These are phyloP conservation scores for Beris chalybata DNA, from an alignment of 2,888 invertebrate genomes.

Conservation along the genomic window DNA sequence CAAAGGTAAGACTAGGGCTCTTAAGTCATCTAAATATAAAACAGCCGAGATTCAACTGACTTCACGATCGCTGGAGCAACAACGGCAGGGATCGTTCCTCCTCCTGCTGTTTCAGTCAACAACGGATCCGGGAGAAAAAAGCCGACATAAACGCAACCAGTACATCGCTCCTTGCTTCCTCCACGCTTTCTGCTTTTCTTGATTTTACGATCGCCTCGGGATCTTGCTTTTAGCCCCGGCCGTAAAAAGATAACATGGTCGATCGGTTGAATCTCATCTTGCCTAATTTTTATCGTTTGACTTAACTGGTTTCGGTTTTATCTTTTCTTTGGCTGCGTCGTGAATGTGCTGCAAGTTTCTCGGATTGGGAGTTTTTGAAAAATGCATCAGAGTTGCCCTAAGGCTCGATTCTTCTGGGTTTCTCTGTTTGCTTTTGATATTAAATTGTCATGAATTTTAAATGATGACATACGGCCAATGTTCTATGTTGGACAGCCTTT, in stretches of 20 bases:
- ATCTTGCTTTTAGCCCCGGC: no score
- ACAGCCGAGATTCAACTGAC: conserved; percentile 6
- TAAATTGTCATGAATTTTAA: conserved; percentile 12
- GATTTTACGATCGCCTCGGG: conserved; percentile 22
- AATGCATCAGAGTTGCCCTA: no score
- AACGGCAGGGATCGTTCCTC: conserved; percentile 6
- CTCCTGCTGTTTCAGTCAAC: conserved; percentile 5
- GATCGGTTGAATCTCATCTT: not conserved
- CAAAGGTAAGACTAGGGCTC: no score
- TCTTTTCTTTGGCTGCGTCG: not conserved
- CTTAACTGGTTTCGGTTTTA: conserved; percentile 4
- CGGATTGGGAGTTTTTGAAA: not conserved
- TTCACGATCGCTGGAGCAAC: conserved; percentile 16
- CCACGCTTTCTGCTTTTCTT: conserved; percentile 12
- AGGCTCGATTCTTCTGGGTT: not conserved
- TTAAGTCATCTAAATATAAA: no score
- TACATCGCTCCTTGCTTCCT: no score
- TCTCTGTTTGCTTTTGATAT: conserved; percentile 1
- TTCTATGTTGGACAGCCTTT: not conserved
- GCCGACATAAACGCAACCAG: not conserved
- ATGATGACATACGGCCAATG: conserved; percentile 6
- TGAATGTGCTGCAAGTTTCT: not conserved
- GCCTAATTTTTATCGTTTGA: conserved; percentile 11
- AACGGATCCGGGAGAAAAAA: not conserved
- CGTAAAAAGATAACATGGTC: no score